phyloP scores from a whole-genome alignment of 2,113 vertebrate species.

The Gyps fulvus region DNA sequence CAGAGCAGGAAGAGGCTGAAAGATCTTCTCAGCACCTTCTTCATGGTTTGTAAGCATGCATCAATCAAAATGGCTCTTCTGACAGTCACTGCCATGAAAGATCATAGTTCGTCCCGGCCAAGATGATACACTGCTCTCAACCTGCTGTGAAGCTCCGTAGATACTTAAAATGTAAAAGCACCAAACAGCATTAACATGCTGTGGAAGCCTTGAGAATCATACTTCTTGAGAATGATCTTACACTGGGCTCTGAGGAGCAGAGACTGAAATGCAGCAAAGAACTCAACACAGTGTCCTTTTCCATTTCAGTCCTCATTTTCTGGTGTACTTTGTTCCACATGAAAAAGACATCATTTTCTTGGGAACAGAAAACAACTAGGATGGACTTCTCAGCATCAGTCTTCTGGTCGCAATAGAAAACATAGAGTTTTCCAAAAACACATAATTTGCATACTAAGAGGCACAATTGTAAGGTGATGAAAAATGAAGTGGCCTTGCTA shows the following conservation, averaged over 20 bases:
- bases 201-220: fast-evolving
- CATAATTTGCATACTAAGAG: neutral
- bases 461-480: neutral
- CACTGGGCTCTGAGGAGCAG: fast-evolving
- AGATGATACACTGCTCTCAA: fast-evolving
- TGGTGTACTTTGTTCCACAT: fast-evolving
- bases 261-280: fast-evolving
- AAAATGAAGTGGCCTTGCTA: neutral
- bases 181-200: fast-evolving
- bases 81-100: neutral
- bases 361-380: neutral
- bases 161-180: neutral
- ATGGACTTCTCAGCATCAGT: too few relatives aligned
- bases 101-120: fast-evolving
- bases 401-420: fast-evolving
- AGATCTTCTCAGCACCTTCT: neutral
- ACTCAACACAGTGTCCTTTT: neutral
- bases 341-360: neutral
- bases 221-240: neutral
- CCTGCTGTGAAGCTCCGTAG: fast-evolving
- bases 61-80: neutral
- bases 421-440: neutral
- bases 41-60: fast-evolving
- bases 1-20: too few relatives aligned
- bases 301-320: neutral